Conservation (phyloP, 2,888 invertebrate genomes). For the Myopa testacea region DNA sequence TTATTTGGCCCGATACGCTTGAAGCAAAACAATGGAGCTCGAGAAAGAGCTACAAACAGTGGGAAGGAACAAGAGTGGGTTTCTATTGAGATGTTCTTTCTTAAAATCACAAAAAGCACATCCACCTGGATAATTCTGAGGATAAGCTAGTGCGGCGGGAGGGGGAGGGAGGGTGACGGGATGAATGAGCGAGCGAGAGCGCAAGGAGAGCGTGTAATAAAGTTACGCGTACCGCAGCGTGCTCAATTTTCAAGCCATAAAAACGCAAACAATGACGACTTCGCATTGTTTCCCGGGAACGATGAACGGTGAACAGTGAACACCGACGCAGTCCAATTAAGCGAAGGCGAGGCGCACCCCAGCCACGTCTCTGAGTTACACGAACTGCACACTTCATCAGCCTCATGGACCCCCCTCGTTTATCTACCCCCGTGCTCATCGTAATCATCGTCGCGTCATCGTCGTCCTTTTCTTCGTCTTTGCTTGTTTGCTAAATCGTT, state of each 20-base stretch:
- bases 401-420: neutral
- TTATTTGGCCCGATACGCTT: neutral
- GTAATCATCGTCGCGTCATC: neutral
- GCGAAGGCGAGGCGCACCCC: constrained; percentile 5
- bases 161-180: neutral
- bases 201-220: neutral
- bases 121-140: neutral
- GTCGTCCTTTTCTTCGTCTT: neutral
- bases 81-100: constrained; percentile 26
- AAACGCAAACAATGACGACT: constrained; percentile 21
- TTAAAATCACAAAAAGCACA: neutral
- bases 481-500: constrained; percentile 29
- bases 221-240: constrained; percentile 9
- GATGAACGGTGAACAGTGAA: constrained; percentile 17
- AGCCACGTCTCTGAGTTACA: neutral
- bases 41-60: constrained; percentile 9
- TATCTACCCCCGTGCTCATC: neutral
- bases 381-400: constrained; percentile 7
- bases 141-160: neutral
- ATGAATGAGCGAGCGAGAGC: neutral
- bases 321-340: constrained; percentile 35
- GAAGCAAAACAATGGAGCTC: neutral
- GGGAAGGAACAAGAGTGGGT: neutral
- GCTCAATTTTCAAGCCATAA: constrained; percentile 34
- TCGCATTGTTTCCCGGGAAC: constrained; percentile 14